phyloP scores from a whole-genome alignment of 2,888 invertebrate species.

The Pyrrhia umbra region DNA sequence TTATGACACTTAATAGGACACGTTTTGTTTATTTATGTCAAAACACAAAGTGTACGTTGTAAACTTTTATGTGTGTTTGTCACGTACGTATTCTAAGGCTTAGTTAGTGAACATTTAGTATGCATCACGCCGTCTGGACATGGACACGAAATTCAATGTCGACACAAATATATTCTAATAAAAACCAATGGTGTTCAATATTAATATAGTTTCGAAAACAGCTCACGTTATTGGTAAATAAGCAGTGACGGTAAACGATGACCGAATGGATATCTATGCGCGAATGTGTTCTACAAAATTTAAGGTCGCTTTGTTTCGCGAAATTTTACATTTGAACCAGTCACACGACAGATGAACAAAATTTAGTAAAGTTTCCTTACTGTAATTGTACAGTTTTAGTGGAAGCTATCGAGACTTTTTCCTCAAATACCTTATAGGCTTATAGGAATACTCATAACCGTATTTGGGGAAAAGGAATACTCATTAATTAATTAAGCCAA shows the following conservation, averaged over 20 bases:
- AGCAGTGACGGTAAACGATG: conserved; percentile 44
- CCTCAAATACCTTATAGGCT: too few relatives aligned
- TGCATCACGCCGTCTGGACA: conserved; percentile 44
- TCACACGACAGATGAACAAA: too few relatives aligned
- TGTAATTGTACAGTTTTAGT: too few relatives aligned
- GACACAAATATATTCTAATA: conserved; percentile 51
- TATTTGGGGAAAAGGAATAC: too few relatives aligned
- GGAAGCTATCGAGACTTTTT: too few relatives aligned
- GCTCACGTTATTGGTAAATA: conserved; percentile 52
- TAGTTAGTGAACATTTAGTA: conserved; percentile 34
- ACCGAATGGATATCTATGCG: conserved; percentile 27
- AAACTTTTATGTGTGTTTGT: conserved; percentile 24
- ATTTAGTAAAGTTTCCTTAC: too few relatives aligned
- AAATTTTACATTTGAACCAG: too few relatives aligned
- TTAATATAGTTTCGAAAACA: conserved; percentile 50
- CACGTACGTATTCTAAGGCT: conserved; percentile 33
- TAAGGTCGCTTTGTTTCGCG: too few relatives aligned
- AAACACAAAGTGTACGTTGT: neutral
- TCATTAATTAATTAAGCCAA: too few relatives aligned
- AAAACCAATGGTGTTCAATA: conserved; percentile 57
- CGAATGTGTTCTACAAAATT: conserved; percentile 15
- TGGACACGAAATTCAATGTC: conserved; percentile 63
- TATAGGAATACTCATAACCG: too few relatives aligned
- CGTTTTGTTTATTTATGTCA: neutral
- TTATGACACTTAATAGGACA: too few relatives aligned